A percentile compares a stretch with the other conserved stretches of the same genome.
phyloP scores from a whole-genome alignment of 92 coral and sea anemone genomes.

The Parazoanthus atlanticus region DNA sequence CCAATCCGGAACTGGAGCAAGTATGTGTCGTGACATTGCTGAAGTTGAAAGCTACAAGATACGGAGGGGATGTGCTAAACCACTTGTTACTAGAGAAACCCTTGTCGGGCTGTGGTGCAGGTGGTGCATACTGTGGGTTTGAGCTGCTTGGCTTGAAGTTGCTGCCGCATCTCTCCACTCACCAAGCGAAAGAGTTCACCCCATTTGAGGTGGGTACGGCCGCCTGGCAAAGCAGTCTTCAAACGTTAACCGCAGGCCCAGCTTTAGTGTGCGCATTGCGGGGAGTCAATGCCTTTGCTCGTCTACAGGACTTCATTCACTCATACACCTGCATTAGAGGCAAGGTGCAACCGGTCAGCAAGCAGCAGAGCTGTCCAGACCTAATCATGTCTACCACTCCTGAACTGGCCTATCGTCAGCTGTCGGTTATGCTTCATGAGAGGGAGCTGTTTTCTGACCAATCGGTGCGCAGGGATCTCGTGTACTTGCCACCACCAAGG shows the following conservation, averaged over 20 bases:
- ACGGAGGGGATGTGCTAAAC: constrained; percentile 67
- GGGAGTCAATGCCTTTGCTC: constrained; percentile 79
- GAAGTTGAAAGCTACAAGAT: constrained; percentile 73
- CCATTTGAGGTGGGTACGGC: constrained; percentile 86
- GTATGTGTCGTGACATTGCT: constrained; percentile 84
- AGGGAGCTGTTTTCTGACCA: constrained; percentile 88
- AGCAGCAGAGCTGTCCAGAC: constrained; percentile 61
- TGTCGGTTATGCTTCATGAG: constrained; percentile 88
- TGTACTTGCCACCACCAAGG: constrained; percentile 77
- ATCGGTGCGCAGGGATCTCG: constrained; percentile 65
- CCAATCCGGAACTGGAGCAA: constrained; percentile 94
- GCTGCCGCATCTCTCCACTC: constrained; percentile 73
- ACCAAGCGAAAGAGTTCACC: constrained; percentile 93
- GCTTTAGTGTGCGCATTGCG: constrained; percentile 83
- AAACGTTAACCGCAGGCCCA: constrained; percentile 73
- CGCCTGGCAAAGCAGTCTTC: constrained; percentile 84
- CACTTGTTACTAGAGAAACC: constrained; percentile 56
- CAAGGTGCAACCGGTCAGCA: constrained; percentile 37
- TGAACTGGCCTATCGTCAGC: constrained; percentile 92
- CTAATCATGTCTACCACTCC: constrained; percentile 87
- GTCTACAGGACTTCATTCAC: constrained; percentile 70
- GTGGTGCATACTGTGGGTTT: constrained; percentile 63
- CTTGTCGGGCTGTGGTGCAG: constrained; percentile 9
- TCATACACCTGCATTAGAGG: constrained; percentile 29
- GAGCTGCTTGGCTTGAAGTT: constrained; percentile 90